Evolutionary conservation across 2,113 vertebrate genomes (phyloP).

Genomic region (Tympanuchus pallidicinctus): DNA sequence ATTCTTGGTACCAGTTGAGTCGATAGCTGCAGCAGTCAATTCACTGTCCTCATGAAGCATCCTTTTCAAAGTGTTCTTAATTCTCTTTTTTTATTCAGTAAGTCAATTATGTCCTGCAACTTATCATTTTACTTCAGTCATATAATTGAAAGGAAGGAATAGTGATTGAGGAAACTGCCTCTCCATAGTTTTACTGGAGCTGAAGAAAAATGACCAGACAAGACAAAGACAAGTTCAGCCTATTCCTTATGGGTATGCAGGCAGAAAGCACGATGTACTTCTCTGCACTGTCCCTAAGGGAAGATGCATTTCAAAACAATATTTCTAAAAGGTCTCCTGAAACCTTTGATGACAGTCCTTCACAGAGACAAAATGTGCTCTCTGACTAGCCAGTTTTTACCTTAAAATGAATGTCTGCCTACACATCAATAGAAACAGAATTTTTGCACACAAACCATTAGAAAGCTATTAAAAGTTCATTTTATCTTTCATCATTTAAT

Average conservation of each 20-base stretch:
- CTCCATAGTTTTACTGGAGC: neutral
- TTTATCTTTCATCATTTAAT: neutral
- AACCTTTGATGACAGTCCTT: neutral
- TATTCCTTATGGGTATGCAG: neutral
- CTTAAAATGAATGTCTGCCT: neutral
- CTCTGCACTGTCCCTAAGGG: neutral
- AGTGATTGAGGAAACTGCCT: neutral
- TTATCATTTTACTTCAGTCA: neutral
- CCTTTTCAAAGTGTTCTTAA: neutral
- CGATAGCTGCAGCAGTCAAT: neutral
- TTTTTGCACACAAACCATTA: neutral
- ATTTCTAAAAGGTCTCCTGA: neutral
- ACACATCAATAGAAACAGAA: neutral
- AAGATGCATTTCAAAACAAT: neutral
- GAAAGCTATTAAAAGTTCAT: neutral
- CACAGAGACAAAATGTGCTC: neutral
- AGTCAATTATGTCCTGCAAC: neutral
- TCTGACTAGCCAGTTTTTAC: neutral
- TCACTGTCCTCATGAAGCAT: neutral
- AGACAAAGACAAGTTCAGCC: neutral
- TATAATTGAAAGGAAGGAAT: neutral
- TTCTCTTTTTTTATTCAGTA: neutral
- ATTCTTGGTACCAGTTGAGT: neutral
- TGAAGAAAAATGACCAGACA: neutral
- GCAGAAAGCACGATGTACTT: neutral